Evolutionary conservation across 2,113 vertebrate genomes (phyloP).

Genomic region (Laterallus jamaicensis): DNA sequence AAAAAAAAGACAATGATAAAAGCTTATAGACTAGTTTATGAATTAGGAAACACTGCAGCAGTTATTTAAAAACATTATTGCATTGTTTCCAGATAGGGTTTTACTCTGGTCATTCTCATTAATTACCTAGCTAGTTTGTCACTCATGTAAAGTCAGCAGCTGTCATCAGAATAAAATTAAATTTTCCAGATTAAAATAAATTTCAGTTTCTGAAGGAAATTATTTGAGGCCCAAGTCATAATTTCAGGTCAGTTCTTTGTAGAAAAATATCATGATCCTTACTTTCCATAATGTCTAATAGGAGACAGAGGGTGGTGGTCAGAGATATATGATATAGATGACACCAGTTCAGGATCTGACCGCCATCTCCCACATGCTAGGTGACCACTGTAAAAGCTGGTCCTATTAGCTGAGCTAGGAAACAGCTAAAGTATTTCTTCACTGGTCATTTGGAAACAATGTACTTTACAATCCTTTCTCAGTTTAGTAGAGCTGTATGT

Average conservation of each 20-base stretch:
- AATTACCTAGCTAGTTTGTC: not conserved
- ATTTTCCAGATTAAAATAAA: not conserved
- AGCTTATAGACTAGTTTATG: not conserved
- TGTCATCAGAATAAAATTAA: not conserved
- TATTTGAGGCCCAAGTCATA: not conserved
- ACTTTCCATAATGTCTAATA: not conserved
- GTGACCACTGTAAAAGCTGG: not conserved
- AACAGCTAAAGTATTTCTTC: not conserved
- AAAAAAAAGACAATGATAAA: not conserved
- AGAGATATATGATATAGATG: not conserved
- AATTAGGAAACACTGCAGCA: not conserved
- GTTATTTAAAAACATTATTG: not conserved
- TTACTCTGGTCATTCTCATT: not conserved
- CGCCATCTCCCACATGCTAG: not conserved
- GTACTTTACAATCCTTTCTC: not conserved
- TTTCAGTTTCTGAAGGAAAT: not conserved
- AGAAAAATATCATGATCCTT: not conserved
- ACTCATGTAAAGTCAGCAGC: not conserved
- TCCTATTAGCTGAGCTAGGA: not conserved
- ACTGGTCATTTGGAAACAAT: not conserved
- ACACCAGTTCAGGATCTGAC: not conserved
- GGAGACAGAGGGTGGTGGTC: not conserved
- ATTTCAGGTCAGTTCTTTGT: not conserved
- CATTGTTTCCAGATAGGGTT: not conserved
- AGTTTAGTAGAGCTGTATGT: not conserved